Conservation (phyloP, 2,888 invertebrate species). For the Bellardia bayeri region DNA sequence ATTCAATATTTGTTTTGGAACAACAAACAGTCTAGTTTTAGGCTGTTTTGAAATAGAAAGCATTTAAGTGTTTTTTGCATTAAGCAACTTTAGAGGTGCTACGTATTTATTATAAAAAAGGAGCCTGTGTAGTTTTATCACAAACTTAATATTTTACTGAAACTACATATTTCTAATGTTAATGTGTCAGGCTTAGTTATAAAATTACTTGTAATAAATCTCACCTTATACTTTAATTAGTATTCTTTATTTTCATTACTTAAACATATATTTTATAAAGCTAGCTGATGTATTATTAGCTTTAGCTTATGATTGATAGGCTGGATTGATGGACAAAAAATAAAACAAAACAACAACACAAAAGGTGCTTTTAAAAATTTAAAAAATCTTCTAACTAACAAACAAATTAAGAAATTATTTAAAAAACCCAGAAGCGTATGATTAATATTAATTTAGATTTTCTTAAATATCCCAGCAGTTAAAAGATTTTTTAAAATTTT, state of each 20-base stretch:
- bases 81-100: background rate
- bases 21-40: conserved; percentile 2
- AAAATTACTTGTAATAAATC: conserved; percentile 13
- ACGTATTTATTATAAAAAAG: no score
- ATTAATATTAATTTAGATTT: no score
- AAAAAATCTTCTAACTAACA: background rate
- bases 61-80: background rate
- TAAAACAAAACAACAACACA: background rate
- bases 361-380: background rate
- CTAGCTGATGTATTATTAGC: conserved; percentile 3
- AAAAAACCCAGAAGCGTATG: no score
- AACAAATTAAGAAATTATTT: no score
- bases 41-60: background rate
- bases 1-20: background rate
- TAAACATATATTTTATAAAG: conserved; percentile 36
- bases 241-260: background rate
- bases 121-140: conserved; percentile 5
- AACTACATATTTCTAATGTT: background rate
- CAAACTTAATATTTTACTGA: conserved; percentile 6
- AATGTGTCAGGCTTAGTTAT: background rate
- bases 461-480: no score
- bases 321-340: background rate
- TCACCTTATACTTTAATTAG: background rate
- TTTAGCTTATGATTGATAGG: background rate
- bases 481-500: no score